Base-by-base conservation (phyloP, 2,888 invertebrate species). In the Andrena hattorfiana region DNA sequence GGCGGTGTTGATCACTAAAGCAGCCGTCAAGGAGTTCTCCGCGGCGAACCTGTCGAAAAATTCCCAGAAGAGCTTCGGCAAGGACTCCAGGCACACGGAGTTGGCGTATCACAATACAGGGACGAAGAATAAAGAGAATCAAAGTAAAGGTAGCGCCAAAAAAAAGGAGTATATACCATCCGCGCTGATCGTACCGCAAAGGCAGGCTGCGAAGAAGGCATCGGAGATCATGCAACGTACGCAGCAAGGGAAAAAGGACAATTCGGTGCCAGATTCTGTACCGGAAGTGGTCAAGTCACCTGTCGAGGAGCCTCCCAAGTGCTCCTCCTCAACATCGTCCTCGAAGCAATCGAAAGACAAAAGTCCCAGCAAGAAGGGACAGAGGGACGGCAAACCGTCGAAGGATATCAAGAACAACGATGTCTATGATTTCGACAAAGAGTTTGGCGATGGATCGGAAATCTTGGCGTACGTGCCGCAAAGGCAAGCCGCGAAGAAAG, bases 181-280 rank as follows among this genome's bases (percentile, higher is more conserved):
- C 1, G 97, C 98, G 94, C 95, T 98, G 70, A 98, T 98, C 85
- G 98, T 98, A 59, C 98, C 98, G 1, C 98, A 98, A 92, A 95
- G 98, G 71, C 97, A 98, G 94, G 98, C 98, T 35, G 98, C 98
- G 32, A 98, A 98, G 93, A 98, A 98, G 92, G 98, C 98, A 0
- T 97, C 97, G 0, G 98, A 98, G 94, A 98, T 97, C 91, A 96
- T 98, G 96, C 96, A 95, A 60, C 92, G 94, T 30, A 94, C 94
- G 35, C 95, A 81, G 54, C 80, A 95, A 96, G 81, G 82, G 48
- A 92, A 92, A 60, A 92, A 92, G 63, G 92, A 91, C 6, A 77
- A 79, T 26, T 49, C 84, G 1, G 70, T 62, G 16, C 80, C 82
- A 94, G 95, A 90, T 54, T 23, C 84, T 67, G 86, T 71, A 16